phyloP scores from a whole-genome alignment of 1,140 invertebrate species.

The Drosophila suzukii region DNA sequence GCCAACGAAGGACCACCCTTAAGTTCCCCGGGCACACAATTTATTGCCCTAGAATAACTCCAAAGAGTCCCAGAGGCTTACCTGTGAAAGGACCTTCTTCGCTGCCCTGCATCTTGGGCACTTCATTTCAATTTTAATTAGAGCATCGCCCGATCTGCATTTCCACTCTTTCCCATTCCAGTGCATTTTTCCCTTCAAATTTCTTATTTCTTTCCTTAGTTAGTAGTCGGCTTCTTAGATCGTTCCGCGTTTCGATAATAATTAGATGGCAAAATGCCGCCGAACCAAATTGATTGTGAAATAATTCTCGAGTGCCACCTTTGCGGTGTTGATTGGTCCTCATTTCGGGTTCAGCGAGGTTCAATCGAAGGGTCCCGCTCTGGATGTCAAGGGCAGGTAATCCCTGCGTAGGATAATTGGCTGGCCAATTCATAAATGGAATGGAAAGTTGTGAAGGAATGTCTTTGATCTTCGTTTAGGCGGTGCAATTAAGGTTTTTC shows the following conservation, averaged over 20 bases:
- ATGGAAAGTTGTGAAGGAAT: slow-evolving; percentile 4
- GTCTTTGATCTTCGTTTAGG: slow-evolving; percentile 20
- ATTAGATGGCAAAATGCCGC: slow-evolving; percentile 82
- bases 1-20: slow-evolving; percentile 70
- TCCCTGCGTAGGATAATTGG: slow-evolving; percentile 1
- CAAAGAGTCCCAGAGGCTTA: not conserved
- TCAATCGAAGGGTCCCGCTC: slow-evolving; percentile 22
- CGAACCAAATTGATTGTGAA: slow-evolving; percentile 75
- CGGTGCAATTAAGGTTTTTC: not conserved
- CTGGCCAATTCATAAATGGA: slow-evolving; percentile 20
- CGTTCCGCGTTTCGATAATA: slow-evolving; percentile 57
- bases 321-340: slow-evolving; percentile 68
- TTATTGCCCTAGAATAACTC: slow-evolving; percentile 50
- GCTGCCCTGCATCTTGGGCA: slow-evolving; percentile 55
- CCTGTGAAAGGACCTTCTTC: slow-evolving; percentile 60
- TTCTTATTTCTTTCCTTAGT: slow-evolving; percentile 29
- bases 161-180: slow-evolving; percentile 31
- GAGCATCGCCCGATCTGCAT: slow-evolving; percentile 66
- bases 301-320: slow-evolving; percentile 75
- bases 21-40: slow-evolving; percentile 42
- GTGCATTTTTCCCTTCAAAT: slow-evolving; percentile 9
- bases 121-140: slow-evolving; percentile 81
- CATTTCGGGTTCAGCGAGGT: slow-evolving; percentile 31
- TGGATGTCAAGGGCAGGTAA: slow-evolving; percentile 9
- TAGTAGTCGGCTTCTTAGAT: slow-evolving; percentile 44